These are phyloP conservation scores for Synanthedon vespiformis DNA, from an alignment of 2,888 invertebrate genomes.

Conservation along the genomic window DNA sequence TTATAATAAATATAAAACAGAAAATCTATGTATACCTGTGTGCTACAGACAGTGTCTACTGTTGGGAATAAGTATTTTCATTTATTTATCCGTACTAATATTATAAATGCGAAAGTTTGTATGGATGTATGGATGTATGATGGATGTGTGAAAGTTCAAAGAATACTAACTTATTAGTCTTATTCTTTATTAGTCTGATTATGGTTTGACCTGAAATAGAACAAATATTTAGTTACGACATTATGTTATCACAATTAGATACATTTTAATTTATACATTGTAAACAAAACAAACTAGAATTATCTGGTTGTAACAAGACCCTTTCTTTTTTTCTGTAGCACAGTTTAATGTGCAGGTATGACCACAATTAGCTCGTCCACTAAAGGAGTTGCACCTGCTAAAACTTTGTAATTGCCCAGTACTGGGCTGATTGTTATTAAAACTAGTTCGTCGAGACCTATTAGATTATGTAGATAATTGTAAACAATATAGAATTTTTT, in stretches of 20 bases:
- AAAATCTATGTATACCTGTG: too few species aligned
- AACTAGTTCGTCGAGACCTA: slow-evolving; percentile 20
- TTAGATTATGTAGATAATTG: neutral
- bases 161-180: too few species aligned
- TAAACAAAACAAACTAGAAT: slow-evolving; percentile 26
- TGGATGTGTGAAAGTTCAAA: too few species aligned
- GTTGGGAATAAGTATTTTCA: too few species aligned
- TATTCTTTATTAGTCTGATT: neutral
- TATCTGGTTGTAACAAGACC: slow-evolving; percentile 14
- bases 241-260: neutral
- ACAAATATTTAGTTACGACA: neutral
- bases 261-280: neutral
- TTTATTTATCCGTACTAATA: too few species aligned
- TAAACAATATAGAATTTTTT: too few species aligned
- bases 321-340: slow-evolving; percentile 27
- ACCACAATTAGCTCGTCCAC: slow-evolving; percentile 43
- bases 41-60: too few species aligned
- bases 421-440: slow-evolving; percentile 38
- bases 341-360: slow-evolving; percentile 42
- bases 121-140: too few species aligned
- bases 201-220: too few species aligned
- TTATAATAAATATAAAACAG: too few species aligned
- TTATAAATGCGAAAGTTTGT: too few species aligned
- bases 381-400: slow-evolving; percentile 58
- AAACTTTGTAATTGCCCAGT: slow-evolving; percentile 37